phyloP scores from a whole-genome alignment of 2,888 invertebrate genomes.

The Pseudococcus longispinus region DNA sequence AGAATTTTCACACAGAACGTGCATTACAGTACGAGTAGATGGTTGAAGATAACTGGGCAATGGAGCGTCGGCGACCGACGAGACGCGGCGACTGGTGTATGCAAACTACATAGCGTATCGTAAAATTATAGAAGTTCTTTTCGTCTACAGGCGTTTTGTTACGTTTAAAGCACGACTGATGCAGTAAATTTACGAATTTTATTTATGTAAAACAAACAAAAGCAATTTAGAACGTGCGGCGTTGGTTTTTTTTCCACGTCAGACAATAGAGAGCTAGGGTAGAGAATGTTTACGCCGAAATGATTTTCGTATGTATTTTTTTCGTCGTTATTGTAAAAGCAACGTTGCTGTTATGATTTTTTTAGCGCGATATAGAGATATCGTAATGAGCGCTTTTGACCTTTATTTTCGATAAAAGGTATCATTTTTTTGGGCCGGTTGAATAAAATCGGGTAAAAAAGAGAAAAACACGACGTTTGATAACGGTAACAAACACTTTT shows the following conservation, averaged over 20 bases:
- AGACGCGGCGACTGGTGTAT: background rate
- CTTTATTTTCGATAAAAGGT: conserved; percentile 32
- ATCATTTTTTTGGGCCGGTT: background rate
- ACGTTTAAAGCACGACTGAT: background rate
- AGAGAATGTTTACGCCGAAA: conserved; percentile 9
- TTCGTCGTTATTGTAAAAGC: background rate
- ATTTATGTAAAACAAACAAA: conserved; percentile 11
- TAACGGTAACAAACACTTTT: conserved; percentile 10
- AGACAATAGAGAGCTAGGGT: background rate
- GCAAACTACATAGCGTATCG: background rate
- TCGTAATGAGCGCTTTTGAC: conserved; percentile 37
- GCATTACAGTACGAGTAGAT: background rate
- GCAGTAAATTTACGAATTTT: conserved; percentile 32
- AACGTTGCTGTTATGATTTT: conserved; percentile 1
- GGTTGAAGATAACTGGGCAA: background rate
- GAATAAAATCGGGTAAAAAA: background rate
- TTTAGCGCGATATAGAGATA: background rate
- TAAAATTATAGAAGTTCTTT: conserved; percentile 15
- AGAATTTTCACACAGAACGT: background rate
- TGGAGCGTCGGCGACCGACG: background rate
- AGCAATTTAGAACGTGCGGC: conserved; percentile 13
- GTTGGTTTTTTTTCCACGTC: background rate
- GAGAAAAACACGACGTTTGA: background rate
- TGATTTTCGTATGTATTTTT: conserved; percentile 11
- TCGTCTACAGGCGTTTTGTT: conserved; percentile 2